Evolutionary conservation across 1,140 invertebrate genomes (phyloP).

Genomic region (Orchestia grillus): DNA sequence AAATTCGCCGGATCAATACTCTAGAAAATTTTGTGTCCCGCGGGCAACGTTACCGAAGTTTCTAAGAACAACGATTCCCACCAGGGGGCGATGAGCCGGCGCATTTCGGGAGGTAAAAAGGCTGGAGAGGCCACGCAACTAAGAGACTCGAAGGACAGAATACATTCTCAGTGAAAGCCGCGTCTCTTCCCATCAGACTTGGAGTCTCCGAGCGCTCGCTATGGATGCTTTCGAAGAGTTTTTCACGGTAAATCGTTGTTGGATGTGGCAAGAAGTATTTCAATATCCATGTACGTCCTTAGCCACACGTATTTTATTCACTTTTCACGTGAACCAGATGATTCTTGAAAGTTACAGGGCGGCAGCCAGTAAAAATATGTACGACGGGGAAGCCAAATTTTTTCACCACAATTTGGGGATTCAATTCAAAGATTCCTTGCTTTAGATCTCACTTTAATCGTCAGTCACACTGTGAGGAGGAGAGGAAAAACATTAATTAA

Average conservation of each 20-base stretch:
- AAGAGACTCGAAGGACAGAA: not conserved
- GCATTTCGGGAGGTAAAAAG: not conserved
- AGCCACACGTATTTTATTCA: not conserved
- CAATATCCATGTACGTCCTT: not conserved
- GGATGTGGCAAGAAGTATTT: not conserved
- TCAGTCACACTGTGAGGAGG: not conserved
- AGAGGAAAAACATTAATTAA: not conserved
- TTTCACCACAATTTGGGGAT: not conserved
- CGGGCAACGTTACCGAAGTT: not conserved
- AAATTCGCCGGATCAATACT: constrained; percentile 3
- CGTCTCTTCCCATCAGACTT: constrained; percentile 15
- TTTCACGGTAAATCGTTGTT: not conserved
- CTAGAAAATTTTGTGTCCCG: constrained; percentile 6
- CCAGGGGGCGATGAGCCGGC: constrained; percentile 10
- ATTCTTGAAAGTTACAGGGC: not conserved
- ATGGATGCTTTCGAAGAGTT: not conserved
- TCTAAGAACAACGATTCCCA: constrained; percentile 7
- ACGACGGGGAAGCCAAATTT: not conserved
- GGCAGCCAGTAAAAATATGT: not conserved
- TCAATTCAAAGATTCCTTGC: not conserved
- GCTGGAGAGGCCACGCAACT: not conserved
- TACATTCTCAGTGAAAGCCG: not conserved
- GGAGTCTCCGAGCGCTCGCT: not conserved
- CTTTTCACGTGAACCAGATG: not conserved
- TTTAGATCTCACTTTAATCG: not conserved